Evolutionary conservation across 1,140 invertebrate species (phyloP).

Genomic region (Pogonomyrmex barbatus): DNA sequence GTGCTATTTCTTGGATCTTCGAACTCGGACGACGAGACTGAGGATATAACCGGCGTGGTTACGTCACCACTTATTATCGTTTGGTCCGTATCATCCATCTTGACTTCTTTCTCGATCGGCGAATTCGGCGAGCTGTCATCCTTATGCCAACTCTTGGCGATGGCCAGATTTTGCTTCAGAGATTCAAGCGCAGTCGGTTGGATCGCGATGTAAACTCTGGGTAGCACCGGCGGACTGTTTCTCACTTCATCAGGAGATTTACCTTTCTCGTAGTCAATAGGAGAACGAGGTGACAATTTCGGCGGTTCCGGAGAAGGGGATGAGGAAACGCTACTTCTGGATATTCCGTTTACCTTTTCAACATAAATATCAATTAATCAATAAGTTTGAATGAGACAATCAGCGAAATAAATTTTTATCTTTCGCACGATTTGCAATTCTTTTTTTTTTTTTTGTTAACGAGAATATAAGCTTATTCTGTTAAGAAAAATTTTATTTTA

Average conservation of each 20-base stretch:
- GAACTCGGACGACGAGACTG: slow-evolving; percentile 30
- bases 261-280: slow-evolving; percentile 43
- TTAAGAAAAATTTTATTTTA: not conserved
- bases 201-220: slow-evolving; percentile 61
- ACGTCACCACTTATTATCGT: slow-evolving; percentile 16
- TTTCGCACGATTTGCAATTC: not conserved
- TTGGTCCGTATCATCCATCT: slow-evolving; percentile 12
- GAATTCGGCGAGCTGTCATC: not conserved
- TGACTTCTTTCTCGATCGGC: slow-evolving; percentile 6
- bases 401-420: not conserved
- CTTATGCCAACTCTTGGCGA: slow-evolving; percentile 17
- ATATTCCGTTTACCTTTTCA: not conserved
- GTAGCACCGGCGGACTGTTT: slow-evolving; percentile 75
- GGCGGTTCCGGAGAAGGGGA: slow-evolving; percentile 74
- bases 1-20: not conserved
- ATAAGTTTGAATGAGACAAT: not conserved
- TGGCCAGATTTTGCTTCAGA: slow-evolving; percentile 17
- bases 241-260: slow-evolving; percentile 58
- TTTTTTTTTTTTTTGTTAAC: not conserved
- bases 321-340: not conserved
- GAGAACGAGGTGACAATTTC: slow-evolving; percentile 74
- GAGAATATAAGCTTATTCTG: not conserved
- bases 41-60: not conserved
- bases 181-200: slow-evolving; percentile 41
- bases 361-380: slow-evolving; percentile 16